These are phyloP conservation scores for Belonocnema kinseyi DNA, from an alignment of 1,140 invertebrate genomes.

Conservation along the genomic window DNA sequence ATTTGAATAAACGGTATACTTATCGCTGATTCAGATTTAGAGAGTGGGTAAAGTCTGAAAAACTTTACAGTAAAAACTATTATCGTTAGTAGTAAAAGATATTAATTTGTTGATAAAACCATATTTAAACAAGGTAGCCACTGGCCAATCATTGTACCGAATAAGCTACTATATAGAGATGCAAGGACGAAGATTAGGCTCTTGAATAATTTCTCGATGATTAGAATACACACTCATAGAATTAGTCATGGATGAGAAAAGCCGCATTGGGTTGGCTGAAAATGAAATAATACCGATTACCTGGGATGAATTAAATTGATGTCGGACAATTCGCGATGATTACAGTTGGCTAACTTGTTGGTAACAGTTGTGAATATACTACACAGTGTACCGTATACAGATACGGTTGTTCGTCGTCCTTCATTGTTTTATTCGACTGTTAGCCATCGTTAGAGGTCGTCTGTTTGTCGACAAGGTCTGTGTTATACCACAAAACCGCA, in stretches of 20 bases:
- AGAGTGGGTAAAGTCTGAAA: no score
- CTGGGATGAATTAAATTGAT: neutral
- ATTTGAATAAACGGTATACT: no score
- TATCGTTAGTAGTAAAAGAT: no score
- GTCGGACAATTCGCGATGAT: neutral
- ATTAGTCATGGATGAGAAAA: neutral
- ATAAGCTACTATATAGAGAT: neutral
- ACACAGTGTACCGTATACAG: neutral
- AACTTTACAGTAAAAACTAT: no score
- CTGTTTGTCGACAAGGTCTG: conserved; percentile 48
- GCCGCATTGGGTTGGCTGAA: conserved; percentile 1
- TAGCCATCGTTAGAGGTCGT: conserved; percentile 49
- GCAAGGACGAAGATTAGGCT: neutral
- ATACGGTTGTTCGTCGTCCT: conserved; percentile 12
- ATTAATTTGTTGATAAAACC: no score
- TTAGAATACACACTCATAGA: neutral
- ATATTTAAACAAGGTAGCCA: no score
- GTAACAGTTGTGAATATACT: neutral
- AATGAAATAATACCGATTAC: neutral
- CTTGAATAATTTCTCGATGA: conserved; percentile 15
- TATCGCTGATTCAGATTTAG: no score
- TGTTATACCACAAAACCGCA: conserved; percentile 49
- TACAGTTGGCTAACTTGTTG: neutral
- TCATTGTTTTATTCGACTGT: conserved; percentile 41
- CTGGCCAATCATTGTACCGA: no score